Percentiles rank a stretch among this genome's conserved stretches.
Conservation (phyloP, 2,113 vertebrate genomes). For the Cyanistes caeruleus region DNA sequence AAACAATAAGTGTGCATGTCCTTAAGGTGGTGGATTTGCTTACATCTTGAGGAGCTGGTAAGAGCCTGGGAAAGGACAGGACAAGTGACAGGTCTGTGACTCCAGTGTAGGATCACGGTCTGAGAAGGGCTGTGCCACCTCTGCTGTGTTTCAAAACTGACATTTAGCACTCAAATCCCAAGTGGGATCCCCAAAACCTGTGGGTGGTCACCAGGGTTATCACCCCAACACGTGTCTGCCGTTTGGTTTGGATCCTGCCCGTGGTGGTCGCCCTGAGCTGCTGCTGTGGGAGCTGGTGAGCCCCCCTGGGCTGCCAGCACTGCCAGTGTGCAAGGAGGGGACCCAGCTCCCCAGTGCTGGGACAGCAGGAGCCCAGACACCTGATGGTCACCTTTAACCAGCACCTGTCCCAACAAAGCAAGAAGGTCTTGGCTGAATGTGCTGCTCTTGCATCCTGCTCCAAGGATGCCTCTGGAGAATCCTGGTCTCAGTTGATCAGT, state of each 20-base stretch:
- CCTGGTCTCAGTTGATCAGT: not conserved
- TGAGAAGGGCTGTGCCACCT: not conserved
- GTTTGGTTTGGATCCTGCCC: fast-evolving
- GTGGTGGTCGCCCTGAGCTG: fast-evolving
- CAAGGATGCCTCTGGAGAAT: not conserved
- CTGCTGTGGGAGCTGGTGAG: not conserved
- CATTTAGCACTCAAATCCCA: not conserved
- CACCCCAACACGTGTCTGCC: fast-evolving
- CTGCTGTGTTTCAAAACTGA: not conserved
- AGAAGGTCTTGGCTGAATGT: not conserved
- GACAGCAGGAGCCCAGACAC: not conserved
- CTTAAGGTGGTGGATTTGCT: not conserved
- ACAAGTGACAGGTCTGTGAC: not conserved
- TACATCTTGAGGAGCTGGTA: not conserved
- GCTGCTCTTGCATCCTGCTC: not conserved
- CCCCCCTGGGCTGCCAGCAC: fast-evolving
- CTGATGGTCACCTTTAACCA: no score
- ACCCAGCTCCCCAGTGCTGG: not conserved
- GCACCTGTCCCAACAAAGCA: not conserved
- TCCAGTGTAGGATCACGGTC: not conserved
- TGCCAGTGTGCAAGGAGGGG: not conserved
- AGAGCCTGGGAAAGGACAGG: not conserved
- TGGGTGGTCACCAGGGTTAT: not conserved
- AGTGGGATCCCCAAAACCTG: not conserved
- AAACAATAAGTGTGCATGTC: not conserved